Evolutionary conservation across 1,140 invertebrate genomes (phyloP).

Genomic region (Meloidogyne floridensis): DNA sequence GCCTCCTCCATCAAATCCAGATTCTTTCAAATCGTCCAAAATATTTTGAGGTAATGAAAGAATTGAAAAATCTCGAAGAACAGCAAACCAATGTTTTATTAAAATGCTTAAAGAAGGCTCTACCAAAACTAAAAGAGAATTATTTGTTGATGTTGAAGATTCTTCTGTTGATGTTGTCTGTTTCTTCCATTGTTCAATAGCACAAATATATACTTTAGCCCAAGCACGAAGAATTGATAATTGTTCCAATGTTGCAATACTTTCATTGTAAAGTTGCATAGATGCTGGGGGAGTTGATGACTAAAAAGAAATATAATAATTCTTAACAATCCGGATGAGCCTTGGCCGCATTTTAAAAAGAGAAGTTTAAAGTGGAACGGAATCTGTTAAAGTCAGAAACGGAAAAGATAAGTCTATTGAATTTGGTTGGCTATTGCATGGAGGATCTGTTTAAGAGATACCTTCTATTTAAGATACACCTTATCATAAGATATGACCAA

Average conservation of each 20-base stretch:
- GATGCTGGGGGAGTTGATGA: constrained; percentile 70
- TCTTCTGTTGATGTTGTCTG: constrained; percentile 18
- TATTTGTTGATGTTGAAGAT: not conserved
- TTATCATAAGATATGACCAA: too few species aligned
- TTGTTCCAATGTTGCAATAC: constrained; percentile 90
- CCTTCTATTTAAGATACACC: too few species aligned
- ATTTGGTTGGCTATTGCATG: too few species aligned
- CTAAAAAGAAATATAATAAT: not conserved
- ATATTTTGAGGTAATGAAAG: constrained; percentile 80
- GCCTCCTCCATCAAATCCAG: constrained; percentile 74
- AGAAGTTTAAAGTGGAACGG: too few species aligned
- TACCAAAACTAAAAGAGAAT: constrained; percentile 80
- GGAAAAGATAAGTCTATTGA: too few species aligned
- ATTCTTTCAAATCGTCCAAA: constrained; percentile 76
- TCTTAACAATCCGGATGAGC: too few species aligned
- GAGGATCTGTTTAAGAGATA: too few species aligned
- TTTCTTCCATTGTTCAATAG: constrained; percentile 77
- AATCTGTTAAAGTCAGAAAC: too few species aligned
- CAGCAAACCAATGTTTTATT: constrained; percentile 89
- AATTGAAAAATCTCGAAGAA: constrained; percentile 89
- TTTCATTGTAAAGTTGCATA: constrained; percentile 86
- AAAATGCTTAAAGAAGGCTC: constrained; percentile 87
- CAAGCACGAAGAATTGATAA: constrained; percentile 95
- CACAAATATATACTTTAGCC: constrained; percentile 90
- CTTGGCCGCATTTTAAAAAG: too few species aligned